Evolutionary conservation across 2,113 vertebrate species (phyloP), one percentile per base, ranked within the genome.

Genomic region (Osmerus mordax): DNA sequence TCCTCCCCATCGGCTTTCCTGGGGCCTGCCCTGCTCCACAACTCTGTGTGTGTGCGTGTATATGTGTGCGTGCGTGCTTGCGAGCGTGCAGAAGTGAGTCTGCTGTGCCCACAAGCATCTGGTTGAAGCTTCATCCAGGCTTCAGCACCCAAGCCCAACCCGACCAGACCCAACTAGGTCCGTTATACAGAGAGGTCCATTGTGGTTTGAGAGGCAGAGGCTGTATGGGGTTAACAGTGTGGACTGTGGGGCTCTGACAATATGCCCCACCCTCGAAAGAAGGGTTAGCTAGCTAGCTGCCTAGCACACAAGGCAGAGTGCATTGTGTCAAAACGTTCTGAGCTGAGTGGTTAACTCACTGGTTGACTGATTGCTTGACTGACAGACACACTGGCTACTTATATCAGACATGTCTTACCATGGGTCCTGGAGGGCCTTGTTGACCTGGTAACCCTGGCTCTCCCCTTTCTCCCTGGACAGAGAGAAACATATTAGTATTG

Each of bases 401-500:
- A 2, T 47, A 2, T 47, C 41, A 47, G 41, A 9, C 41, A 12
- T 28, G 62, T 47, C 84, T 86, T 77, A 93, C 92, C 87, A 75
- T 69, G 6, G 76, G 77, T 79, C 89, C 92, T 55, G 78, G 77
- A 0, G 69, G 69, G 21, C 91, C 90, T 51, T 76, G 81, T 78
- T 72, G 71, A 59, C 92, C 91, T 9, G 73, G 73, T 51, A 83
- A 67, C 2, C 91, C 89, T 23, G 77, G 83, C 5, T 80, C 75
- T 2, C 92, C 92, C 72, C 67, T 58, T 3, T 91, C 89, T 72
- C 93, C 92, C 93, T 94, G 70, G n/a, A 70, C 15, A 74, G 28
- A 53, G 53, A 13, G 69, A 47, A 60, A 29, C 13, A 65, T 52
- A 47, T 71, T 13, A 69, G 25, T 47, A 12, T 47, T 47, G 41